phyloP scores from a whole-genome alignment of 92 coral and sea anemone genomes.

The Pocillopora meandrina region DNA sequence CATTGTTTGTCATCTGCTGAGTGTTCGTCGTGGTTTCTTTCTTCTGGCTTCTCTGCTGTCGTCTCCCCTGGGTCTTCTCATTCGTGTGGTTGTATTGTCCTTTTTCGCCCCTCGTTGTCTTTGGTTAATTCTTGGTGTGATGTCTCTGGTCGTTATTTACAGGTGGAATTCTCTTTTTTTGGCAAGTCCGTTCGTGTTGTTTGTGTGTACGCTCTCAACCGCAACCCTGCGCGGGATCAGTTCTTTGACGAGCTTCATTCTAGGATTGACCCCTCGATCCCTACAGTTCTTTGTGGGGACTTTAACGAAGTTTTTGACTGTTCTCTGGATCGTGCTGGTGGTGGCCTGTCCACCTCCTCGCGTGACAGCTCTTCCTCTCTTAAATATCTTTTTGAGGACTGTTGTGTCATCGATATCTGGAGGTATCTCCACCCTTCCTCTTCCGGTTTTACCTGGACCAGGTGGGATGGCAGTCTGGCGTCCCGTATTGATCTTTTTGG shows the following conservation, averaged over 20 bases:
- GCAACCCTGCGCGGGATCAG: constrained; percentile 26
- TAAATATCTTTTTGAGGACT: not conserved
- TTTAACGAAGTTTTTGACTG: constrained; percentile 38
- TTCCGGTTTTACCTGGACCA: not conserved
- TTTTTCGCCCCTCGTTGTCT: not conserved
- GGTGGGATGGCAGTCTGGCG: not conserved
- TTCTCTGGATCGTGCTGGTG: not conserved
- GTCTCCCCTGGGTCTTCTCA: not conserved
- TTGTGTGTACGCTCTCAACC: not conserved
- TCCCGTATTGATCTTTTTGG: constrained; percentile 38
- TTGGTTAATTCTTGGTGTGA: not conserved
- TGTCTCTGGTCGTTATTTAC: not conserved
- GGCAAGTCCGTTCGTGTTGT: not conserved
- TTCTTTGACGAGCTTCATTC: not conserved
- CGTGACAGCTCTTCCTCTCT: not conserved
- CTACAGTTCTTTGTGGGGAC: constrained; percentile 19
- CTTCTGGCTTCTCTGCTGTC: not conserved
- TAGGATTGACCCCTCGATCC: not conserved
- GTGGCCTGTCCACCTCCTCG: not conserved
- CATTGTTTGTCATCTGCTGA: not conserved
- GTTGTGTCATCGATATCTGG: constrained; percentile 25
- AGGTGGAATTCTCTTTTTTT: not conserved
- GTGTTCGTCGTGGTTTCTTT: not conserved
- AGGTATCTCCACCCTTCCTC: constrained; percentile 12
- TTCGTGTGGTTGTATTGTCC: not conserved